phyloP scores from a whole-genome alignment of 2,797 vertebrate species.

The Tragelaphus oryx region DNA sequence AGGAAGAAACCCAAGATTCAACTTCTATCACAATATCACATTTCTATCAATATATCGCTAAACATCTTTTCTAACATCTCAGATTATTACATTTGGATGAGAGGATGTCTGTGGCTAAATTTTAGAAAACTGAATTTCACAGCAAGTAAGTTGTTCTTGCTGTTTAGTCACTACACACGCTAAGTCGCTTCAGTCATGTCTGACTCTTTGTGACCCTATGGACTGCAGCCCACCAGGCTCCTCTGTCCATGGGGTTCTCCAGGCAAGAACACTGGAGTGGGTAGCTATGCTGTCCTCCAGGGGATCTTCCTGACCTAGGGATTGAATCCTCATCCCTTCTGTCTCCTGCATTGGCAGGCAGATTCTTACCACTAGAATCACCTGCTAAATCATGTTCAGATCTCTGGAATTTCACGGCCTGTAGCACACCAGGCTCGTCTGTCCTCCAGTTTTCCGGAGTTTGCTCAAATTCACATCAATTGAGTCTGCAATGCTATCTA shows the following conservation, averaged over 20 bases:
- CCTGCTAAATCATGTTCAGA: background rate
- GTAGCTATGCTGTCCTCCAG: background rate
- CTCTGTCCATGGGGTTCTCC: background rate
- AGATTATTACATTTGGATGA: background rate
- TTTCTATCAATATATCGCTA: background rate
- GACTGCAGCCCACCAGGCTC: background rate
- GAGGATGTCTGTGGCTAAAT: background rate
- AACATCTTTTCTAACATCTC: background rate
- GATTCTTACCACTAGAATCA: background rate
- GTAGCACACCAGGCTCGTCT: background rate
- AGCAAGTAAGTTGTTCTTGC: background rate
- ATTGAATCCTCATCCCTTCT: background rate
- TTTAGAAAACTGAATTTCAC: conserved; percentile 11
- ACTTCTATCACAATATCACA: background rate
- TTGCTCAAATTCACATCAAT: background rate
- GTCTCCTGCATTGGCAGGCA: background rate
- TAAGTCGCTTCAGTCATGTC: background rate
- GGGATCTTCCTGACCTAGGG: background rate
- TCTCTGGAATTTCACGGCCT: background rate
- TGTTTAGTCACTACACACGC: background rate
- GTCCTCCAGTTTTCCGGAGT: background rate
- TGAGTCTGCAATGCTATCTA: background rate
- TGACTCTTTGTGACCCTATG: background rate
- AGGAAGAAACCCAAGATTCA: background rate
- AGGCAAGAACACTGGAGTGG: background rate